A percentile compares a stretch with the other conserved stretches of the same genome.
phyloP scores from a whole-genome alignment of 2,113 vertebrate genomes.

The Hyla sarda region DNA sequence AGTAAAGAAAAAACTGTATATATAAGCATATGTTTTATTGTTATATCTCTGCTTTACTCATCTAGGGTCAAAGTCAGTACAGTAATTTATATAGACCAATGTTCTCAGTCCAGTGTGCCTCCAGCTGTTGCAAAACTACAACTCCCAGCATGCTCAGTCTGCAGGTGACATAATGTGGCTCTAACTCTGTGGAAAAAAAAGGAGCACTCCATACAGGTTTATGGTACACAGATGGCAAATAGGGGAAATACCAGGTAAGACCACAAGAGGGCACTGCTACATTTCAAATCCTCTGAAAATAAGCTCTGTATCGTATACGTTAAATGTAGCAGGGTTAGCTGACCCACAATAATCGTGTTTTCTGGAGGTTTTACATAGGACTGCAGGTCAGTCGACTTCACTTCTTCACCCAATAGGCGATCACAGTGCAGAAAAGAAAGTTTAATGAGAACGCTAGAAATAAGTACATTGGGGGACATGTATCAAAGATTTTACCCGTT shows the following conservation, averaged over 20 bases:
- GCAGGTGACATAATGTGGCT: too few species aligned
- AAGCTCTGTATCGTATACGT: neutral
- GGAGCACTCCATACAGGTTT: too few species aligned
- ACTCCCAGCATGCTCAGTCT: too few species aligned
- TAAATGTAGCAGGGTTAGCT: neutral
- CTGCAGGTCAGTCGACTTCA: neutral
- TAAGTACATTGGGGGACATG: too few species aligned
- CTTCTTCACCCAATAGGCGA: neutral
- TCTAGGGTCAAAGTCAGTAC: too few species aligned
- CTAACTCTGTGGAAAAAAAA: too few species aligned
- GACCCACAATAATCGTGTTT: neutral
- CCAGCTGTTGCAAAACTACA: too few species aligned
- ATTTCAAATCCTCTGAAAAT: neutral
- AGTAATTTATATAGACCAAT: too few species aligned
- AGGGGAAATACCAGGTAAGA: neutral
- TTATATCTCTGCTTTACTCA: neutral
- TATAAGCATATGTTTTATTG: neutral
- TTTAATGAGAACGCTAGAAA: too few species aligned
- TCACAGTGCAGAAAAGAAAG: too few species aligned
- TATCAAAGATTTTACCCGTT: too few species aligned
- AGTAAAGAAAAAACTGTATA: neutral
- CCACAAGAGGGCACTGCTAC: slow-evolving; percentile 41
- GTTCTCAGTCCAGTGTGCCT: too few species aligned
- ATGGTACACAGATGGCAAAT: neutral
- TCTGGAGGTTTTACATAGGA: neutral